Conservation (phyloP, 2,797 vertebrate species). For the Falco peregrinus region DNA sequence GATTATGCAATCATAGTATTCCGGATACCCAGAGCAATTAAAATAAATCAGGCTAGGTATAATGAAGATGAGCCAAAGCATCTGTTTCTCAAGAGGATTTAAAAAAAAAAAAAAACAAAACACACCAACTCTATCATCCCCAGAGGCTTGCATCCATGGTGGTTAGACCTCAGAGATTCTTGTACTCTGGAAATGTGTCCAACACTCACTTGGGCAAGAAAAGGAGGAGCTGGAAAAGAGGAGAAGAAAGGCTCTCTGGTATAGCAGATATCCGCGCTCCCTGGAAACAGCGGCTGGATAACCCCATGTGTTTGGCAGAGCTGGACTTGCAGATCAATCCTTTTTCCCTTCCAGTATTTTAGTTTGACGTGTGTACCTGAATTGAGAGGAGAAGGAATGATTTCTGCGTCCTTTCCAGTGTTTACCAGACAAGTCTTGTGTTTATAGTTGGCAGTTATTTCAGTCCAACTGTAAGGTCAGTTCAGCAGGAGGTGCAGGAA, state of each 20-base stretch:
- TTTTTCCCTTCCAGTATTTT: neutral
- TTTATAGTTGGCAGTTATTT: neutral
- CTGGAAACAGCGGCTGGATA: neutral
- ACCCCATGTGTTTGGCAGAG: neutral
- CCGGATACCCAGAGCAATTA: slow-evolving; percentile 65
- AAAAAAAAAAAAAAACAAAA: neutral
- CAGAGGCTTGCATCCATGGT: neutral
- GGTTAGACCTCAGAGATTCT: slow-evolving; percentile 33
- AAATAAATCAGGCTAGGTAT: slow-evolving; percentile 73
- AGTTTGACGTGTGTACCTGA: neutral
- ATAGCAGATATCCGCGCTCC: neutral
- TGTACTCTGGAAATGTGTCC: neutral
- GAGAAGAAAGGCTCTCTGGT: neutral
- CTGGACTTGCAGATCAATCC: neutral
- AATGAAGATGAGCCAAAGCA: slow-evolving; percentile 70
- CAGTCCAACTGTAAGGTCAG: accelerated
- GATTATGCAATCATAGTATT: slow-evolving; percentile 66
- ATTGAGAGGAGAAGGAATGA: neutral
- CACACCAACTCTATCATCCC: neutral
- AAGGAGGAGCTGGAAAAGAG: neutral
- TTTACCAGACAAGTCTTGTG: neutral
- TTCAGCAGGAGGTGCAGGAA: neutral
- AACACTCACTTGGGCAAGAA: neutral
- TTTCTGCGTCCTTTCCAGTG: neutral
- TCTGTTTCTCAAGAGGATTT: slow-evolving; percentile 70